Evolutionary conservation across 2,113 vertebrate species (phyloP).

Genomic region (Heloderma charlesbogerti): DNA sequence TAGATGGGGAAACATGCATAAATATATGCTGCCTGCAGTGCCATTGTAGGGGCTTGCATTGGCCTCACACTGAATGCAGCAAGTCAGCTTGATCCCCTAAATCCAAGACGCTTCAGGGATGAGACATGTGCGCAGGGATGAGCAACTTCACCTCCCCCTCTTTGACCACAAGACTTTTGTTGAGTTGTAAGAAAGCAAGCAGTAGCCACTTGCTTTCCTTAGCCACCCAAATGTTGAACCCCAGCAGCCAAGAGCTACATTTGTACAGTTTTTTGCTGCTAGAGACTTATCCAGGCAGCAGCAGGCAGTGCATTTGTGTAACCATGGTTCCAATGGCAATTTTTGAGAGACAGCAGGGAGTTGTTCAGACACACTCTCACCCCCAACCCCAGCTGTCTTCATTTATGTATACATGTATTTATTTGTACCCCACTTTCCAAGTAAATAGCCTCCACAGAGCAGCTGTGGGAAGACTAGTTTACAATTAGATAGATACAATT

Average conservation of each 20-base stretch:
- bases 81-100: not conserved
- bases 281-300: not conserved
- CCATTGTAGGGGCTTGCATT: not conserved
- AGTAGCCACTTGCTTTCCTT: not conserved
- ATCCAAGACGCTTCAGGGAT: not conserved
- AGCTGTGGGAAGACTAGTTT: not conserved
- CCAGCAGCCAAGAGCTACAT: not conserved
- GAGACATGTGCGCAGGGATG: not conserved
- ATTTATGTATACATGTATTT: not conserved
- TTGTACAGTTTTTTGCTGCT: not conserved
- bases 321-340: not conserved
- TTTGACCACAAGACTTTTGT: not conserved
- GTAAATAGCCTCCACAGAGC: not conserved
- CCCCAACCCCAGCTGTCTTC: not conserved
- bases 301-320: not conserved
- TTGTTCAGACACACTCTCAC: not conserved
- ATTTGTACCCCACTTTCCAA: too few relatives aligned
- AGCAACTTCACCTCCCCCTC: not conserved
- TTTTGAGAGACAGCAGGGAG: not conserved
- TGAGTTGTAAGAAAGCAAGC: not conserved
- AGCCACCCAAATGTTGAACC: not conserved
- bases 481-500: not conserved
- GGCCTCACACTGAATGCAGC: not conserved
- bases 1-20: not conserved
- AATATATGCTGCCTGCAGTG: not conserved